Percentiles rank a stretch among this genome's conserved stretches.
These are phyloP conservation scores for Hippolais icterina DNA, from an alignment of 2,113 vertebrate genomes.

Conservation along the genomic window DNA sequence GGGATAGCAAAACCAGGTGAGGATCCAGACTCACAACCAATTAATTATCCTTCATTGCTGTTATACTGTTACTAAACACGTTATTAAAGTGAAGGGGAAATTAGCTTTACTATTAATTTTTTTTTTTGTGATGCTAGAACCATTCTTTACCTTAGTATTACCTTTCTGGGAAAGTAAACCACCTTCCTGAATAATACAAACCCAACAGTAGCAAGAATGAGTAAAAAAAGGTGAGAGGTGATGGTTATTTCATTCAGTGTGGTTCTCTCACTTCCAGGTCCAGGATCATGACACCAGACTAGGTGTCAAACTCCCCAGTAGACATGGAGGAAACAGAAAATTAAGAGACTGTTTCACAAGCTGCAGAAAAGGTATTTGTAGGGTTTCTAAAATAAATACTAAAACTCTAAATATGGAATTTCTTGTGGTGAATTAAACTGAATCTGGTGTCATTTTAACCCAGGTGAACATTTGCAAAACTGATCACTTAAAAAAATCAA, in stretches of 20 bases:
- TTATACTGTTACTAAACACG: not conserved
- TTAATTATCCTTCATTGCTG: not conserved
- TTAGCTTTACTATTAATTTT: not conserved
- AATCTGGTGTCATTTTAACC: accelerated
- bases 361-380: not conserved
- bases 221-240: not conserved
- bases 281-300: not conserved
- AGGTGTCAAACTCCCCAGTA: not conserved
- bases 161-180: not conserved
- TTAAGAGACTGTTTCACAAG: not conserved
- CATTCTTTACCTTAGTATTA: not conserved
- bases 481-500: not conserved
- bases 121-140: not conserved
- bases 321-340: not conserved
- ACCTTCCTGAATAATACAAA: not conserved
- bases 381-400: not conserved
- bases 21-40: not conserved
- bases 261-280: not conserved
- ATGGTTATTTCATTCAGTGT: not conserved
- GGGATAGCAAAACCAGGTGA: not conserved
- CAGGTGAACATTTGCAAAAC: not conserved
- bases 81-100: conserved; percentile 6
- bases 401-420: not conserved
- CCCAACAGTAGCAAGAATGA: not conserved
- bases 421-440: not conserved